Conservation (phyloP, 2,113 vertebrate genomes). For the Symphodus melops region DNA sequence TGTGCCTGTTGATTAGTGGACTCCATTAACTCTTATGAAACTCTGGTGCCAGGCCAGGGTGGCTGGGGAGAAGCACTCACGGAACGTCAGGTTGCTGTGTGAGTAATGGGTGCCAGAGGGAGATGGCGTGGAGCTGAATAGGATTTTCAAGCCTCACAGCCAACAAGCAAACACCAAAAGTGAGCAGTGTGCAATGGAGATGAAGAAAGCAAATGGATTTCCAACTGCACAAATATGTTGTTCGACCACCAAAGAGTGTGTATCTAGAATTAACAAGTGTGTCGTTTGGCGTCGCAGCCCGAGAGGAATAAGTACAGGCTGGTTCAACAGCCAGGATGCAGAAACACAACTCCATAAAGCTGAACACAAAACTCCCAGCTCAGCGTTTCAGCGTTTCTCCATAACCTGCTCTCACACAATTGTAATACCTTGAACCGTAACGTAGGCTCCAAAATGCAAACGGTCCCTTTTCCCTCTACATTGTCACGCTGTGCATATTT, state of each 20-base stretch:
- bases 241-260: slow-evolving; percentile 9
- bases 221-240: slow-evolving; percentile 46
- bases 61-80: slow-evolving; percentile 60
- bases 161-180: slow-evolving; percentile 45
- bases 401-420: slow-evolving; percentile 30
- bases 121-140: slow-evolving; percentile 18
- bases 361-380: slow-evolving; percentile 36
- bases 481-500: slow-evolving; percentile 54
- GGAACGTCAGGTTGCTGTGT: slow-evolving; percentile 62
- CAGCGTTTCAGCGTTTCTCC: slow-evolving; percentile 51
- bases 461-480: slow-evolving; percentile 29
- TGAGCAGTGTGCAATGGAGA: slow-evolving; percentile 35
- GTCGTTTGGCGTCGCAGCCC: not conserved
- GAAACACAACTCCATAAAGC: slow-evolving; percentile 18
- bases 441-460: slow-evolving; percentile 27
- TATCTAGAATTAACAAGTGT: slow-evolving; percentile 26
- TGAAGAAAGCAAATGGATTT: slow-evolving; percentile 62
- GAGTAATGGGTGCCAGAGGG: slow-evolving; percentile 67
- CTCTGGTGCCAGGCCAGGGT: slow-evolving; percentile 32
- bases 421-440: slow-evolving; percentile 34
- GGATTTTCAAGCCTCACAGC: slow-evolving; percentile 56
- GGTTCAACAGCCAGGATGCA: slow-evolving; percentile 33
- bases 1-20: slow-evolving; percentile 65
- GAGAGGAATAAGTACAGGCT: not conserved
- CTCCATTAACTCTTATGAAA: slow-evolving; percentile 73